Evolutionary conservation across 2,113 vertebrate species (phyloP), one percentile per base, ranked within the genome.

Genomic region (Ranitomeya imitator): DNA sequence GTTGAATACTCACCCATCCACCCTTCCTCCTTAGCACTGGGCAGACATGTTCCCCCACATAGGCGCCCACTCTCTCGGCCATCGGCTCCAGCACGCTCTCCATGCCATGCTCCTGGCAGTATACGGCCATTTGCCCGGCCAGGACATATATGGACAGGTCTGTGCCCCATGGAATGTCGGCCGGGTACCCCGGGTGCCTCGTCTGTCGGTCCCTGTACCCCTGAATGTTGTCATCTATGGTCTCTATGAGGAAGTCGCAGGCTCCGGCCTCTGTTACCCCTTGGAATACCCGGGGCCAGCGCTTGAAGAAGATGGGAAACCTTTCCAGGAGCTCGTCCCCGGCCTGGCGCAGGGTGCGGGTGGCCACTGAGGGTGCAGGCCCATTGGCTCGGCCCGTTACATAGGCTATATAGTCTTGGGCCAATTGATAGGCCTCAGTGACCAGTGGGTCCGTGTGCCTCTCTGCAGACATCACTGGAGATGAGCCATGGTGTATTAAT

Each of bases 271-370:
- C 92, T 0, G 91, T 93, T 86, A 96, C 93, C 8, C 94, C 93
- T 79, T 91, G 92, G 90, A 96, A 96, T 23, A 96, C 78, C 0
- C 94, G 92, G 0, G 95, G 94, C 95, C 95, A 96, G 78, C 94
- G 94, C 3, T 92, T 91, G 89, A 96, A 96, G 92, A 95, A 95
- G 87, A 96, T 95, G 73, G 93, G 95, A 88, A 95, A 96, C 81
- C 91, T 92, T 10, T 45, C 71, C 31, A 95, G 92, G 1, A 96
- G 94, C 76, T 95, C 93, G 0, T 95, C 93, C 0, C 94, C 94
- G 0, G 95, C 94, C 0, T 94, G 91, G 3, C 93, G 92, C 76
- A 96, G 89, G 16, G 95, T 93, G 0, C 91, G 90, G 0, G 94
- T 26, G 73, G 93, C 92, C 12, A 51, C 55, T 0, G 93, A 92